Evolutionary conservation across 1,140 invertebrate genomes (phyloP).

Genomic region (Xylocopa sonorina): DNA sequence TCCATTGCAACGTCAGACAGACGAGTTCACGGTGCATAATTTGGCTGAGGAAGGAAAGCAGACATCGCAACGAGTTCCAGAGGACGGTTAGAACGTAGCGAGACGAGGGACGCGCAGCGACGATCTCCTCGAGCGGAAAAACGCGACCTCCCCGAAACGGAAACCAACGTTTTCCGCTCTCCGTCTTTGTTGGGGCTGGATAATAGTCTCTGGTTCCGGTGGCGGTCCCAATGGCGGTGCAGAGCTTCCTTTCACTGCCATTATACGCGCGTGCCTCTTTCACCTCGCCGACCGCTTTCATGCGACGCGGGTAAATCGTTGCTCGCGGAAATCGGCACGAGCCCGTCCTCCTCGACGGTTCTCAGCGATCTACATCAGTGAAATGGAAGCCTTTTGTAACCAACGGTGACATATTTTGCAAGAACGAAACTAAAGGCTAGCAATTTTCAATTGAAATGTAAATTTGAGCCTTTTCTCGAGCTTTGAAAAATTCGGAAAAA

Average conservation of each 20-base stretch:
- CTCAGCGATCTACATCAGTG: no score
- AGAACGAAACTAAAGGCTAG: no score
- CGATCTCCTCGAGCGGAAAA: slow-evolving; percentile 19
- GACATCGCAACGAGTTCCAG: no score
- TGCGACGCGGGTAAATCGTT: slow-evolving; percentile 5
- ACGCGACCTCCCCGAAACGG: slow-evolving; percentile 3
- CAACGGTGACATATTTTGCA: no score
- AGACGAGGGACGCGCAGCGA: neutral
- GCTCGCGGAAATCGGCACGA: no score
- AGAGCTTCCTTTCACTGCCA: slow-evolving; percentile 72
- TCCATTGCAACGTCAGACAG: neutral
- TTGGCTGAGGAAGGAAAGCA: neutral
- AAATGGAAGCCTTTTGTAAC: no score
- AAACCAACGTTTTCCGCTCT: slow-evolving; percentile 1
- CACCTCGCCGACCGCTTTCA: slow-evolving; percentile 68
- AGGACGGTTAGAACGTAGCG: neutral
- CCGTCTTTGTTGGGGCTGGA: neutral
- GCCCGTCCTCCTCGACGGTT: no score
- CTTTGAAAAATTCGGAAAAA: no score
- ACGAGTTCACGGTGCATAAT: no score
- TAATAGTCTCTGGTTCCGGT: slow-evolving; percentile 47
- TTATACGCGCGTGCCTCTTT: slow-evolving; percentile 63
- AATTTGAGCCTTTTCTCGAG: no score
- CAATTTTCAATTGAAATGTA: no score
- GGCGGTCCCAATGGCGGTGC: slow-evolving; percentile 30